These are phyloP conservation scores for Drosophila grimshawi DNA, from an alignment of 1,140 invertebrate species.

Conservation along the genomic window DNA sequence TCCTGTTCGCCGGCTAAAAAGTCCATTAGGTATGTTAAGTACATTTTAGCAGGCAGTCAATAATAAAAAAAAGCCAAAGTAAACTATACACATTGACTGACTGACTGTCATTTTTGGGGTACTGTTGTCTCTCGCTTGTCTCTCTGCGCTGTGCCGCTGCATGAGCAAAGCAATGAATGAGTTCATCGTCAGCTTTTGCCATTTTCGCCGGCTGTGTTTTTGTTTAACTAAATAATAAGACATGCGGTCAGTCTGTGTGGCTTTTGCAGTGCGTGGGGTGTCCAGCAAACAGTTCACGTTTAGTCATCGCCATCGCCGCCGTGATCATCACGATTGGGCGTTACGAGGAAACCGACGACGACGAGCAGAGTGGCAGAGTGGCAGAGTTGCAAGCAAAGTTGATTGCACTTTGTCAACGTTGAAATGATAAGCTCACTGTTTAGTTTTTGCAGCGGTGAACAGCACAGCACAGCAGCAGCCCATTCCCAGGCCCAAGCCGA, in stretches of 20 bases:
- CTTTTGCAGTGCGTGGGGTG: slow-evolving; percentile 60
- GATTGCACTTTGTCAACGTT: slow-evolving; percentile 73
- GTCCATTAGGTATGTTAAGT: slow-evolving; percentile 57
- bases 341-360: slow-evolving; percentile 49
- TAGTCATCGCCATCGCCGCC: slow-evolving; percentile 6
- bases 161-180: slow-evolving; percentile 75
- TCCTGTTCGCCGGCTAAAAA: slow-evolving; percentile 36
- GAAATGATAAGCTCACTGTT: slow-evolving; percentile 68
- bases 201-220: slow-evolving; percentile 61
- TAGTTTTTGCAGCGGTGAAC: slow-evolving; percentile 53
- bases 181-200: slow-evolving; percentile 71
- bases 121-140: slow-evolving; percentile 4
- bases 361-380: slow-evolving; percentile 26
- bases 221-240: slow-evolving; percentile 67
- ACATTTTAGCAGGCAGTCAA: slow-evolving; percentile 56
- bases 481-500: not conserved
- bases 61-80: slow-evolving; percentile 17
- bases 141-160: slow-evolving; percentile 17
- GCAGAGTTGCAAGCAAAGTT: slow-evolving; percentile 58
- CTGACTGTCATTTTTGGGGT: slow-evolving; percentile 8
- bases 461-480: not conserved
- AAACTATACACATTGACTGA: slow-evolving; percentile 21
- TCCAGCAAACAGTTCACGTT: slow-evolving; percentile 43
- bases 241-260: slow-evolving; percentile 31
- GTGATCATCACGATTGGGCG: slow-evolving; percentile 24